Percentiles rank a stretch among this genome's conserved stretches.
phyloP scores from a whole-genome alignment of 2,797 vertebrate species.

The Brachyalestes nurse region DNA sequence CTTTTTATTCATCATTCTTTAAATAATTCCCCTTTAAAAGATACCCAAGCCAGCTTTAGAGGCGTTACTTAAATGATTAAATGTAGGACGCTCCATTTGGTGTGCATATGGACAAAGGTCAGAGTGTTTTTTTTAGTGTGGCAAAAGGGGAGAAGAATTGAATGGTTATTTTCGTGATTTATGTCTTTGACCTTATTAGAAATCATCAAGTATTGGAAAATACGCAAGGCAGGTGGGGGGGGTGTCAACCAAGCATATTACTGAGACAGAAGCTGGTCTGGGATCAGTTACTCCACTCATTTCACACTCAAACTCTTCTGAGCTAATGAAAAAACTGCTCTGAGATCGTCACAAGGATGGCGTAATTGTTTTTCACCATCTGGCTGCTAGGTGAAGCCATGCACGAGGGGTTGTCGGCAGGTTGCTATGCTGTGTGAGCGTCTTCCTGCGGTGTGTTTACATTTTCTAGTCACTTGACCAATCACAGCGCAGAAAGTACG shows the following conservation, averaged over 20 bases:
- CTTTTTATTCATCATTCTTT: constrained; percentile 52
- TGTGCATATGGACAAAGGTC: constrained; percentile 6
- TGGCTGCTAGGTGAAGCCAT: constrained; percentile 37
- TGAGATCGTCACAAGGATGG: constrained; percentile 23
- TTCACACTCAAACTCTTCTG: constrained; percentile 21
- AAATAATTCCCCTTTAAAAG: constrained; percentile 47
- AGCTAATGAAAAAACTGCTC: constrained; percentile 30
- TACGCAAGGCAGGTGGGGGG: background rate
- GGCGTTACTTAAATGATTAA: constrained; percentile 48
- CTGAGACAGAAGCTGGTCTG: constrained; percentile 20
- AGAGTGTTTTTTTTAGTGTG: background rate
- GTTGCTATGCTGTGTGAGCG: constrained; percentile 14
- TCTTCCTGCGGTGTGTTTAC: constrained; percentile 49
- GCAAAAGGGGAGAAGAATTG: constrained; percentile 26
- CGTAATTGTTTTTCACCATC: constrained; percentile 41
- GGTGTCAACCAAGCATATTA: background rate
- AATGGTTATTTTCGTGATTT: constrained; percentile 42
- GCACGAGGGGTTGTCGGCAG: constrained; percentile 30
- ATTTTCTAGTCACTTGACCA: constrained; percentile 39
- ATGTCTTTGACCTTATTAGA: constrained; percentile 54
- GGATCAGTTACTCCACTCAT: constrained; percentile 33
- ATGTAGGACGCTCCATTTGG: constrained; percentile 37
- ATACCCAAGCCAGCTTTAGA: constrained; percentile 43
- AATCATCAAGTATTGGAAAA: constrained; percentile 19
- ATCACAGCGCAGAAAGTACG: background rate